Evolutionary conservation across 2,797 vertebrate genomes (phyloP).

Genomic region (Halcyon chelicuti): DNA sequence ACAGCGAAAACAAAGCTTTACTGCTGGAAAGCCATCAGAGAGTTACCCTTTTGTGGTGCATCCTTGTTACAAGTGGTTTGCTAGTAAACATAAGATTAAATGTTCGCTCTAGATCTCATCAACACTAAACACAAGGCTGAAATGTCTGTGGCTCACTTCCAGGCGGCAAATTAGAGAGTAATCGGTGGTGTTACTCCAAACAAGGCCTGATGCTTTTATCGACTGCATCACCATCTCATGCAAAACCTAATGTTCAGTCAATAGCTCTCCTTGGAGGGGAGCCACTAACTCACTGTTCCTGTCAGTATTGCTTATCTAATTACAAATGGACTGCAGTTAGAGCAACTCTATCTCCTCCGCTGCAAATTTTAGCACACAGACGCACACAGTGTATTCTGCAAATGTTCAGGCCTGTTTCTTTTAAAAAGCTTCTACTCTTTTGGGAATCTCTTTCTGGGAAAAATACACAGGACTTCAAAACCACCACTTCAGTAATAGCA

Average conservation of each 20-base stretch:
- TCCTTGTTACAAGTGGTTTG: conserved; percentile 40
- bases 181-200: conserved; percentile 73
- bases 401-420: neutral
- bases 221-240: conserved; percentile 77
- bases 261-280: conserved; percentile 77
- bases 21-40: conserved; percentile 28
- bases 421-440: neutral
- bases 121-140: conserved; percentile 63
- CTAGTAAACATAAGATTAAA: conserved; percentile 76
- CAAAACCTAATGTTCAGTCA: conserved; percentile 76
- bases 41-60: conserved; percentile 1
- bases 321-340: conserved; percentile 67
- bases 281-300: conserved; percentile 74
- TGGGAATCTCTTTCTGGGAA: neutral
- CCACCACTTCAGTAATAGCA: neutral
- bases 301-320: conserved; percentile 80
- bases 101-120: conserved; percentile 66
- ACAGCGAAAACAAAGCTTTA: conserved; percentile 35
- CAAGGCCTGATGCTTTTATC: conserved; percentile 79
- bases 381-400: neutral
- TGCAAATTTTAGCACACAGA: conserved; percentile 32
- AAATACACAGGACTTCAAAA: neutral
- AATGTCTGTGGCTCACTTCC: conserved; percentile 77
- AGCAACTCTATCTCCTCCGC: conserved; percentile 56
- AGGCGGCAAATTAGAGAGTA: conserved; percentile 77